Evolutionary conservation across 2,113 vertebrate species (phyloP), one percentile per base, ranked within the genome.

Genomic region (Spilogale gracilis): DNA sequence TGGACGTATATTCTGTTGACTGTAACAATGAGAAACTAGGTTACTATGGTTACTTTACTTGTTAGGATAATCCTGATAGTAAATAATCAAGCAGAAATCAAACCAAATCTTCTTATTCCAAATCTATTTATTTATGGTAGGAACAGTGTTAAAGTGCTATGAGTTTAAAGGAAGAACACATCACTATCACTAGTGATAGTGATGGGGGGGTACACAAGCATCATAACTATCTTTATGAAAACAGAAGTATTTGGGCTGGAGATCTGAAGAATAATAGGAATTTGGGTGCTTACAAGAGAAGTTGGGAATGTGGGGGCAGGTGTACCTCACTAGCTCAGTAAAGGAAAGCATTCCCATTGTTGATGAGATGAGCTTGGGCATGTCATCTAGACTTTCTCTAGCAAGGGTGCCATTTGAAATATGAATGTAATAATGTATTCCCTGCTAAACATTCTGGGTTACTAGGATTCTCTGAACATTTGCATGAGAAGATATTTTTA

Each of bases 11-110:
- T 94, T 84, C 13, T n/a, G 6, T 80, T 83, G 78, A 2, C 56
- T 94, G 21, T n/a, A 84, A 50, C 80, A 82, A 6, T 38, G 30
- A 86, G 56, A 45, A 79, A 92, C 32, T 82, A 43, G 11, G 30
- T 94, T 79, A 43, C 67, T 82, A 3, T 89, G 91, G 48, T 84
- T 95, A 52, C 27, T 85, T 92, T 90, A 81, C 81, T 74, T 91
- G 13, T 56, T 84, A 86, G 73, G 18, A 45, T 96, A 7, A 27
- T 27, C 21, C 48, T 82, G 58, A 58, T 71, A 65, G 54, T 82
- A 78, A 87, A 63, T 92, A 78, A 43, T 4, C 32, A 91, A 84
- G 38, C 14, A 74, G 83, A 95, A 83, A 3, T 9, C n/a, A 94
- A 71, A 45, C 17, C 21, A 84, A 54, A 96, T 95, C 20, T 96